Evolutionary conservation across 2,888 invertebrate species (phyloP).

Genomic region (Eilema depressum): DNA sequence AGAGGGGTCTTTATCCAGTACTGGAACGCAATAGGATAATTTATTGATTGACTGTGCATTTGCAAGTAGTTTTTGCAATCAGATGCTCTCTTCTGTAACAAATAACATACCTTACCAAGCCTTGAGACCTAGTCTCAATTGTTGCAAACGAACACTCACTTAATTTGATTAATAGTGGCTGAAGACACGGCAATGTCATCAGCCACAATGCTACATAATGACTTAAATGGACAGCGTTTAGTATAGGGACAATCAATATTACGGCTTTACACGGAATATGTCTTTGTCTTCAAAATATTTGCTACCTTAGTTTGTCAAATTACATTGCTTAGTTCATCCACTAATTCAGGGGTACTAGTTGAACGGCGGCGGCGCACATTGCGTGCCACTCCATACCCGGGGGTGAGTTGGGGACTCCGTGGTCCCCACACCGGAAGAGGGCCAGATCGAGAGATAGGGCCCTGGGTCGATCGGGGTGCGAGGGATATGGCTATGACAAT

Average conservation of each 20-base stretch:
- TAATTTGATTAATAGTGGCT: slow-evolving; percentile 25
- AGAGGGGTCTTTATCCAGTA: not conserved
- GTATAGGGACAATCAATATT: slow-evolving; percentile 20
- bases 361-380: too few species aligned
- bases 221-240: slow-evolving; percentile 22
- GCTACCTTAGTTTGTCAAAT: too few species aligned
- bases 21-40: not conserved
- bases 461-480: too few species aligned
- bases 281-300: not conserved
- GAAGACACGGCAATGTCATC: slow-evolving; percentile 12
- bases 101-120: slow-evolving; percentile 35
- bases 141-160: slow-evolving; percentile 21
- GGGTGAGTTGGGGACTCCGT: too few species aligned
- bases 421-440: too few species aligned
- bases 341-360: too few species aligned
- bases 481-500: too few species aligned
- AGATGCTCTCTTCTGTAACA: slow-evolving; percentile 1
- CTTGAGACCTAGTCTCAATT: slow-evolving; percentile 23
- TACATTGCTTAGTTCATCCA: too few species aligned
- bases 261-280: not conserved
- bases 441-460: too few species aligned
- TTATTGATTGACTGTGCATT: not conserved
- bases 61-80: not conserved
- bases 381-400: too few species aligned
- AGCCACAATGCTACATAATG: slow-evolving; percentile 13